These are phyloP conservation scores for Eupithecia tripunctaria DNA, from an alignment of 2,888 invertebrate genomes.

Conservation along the genomic window DNA sequence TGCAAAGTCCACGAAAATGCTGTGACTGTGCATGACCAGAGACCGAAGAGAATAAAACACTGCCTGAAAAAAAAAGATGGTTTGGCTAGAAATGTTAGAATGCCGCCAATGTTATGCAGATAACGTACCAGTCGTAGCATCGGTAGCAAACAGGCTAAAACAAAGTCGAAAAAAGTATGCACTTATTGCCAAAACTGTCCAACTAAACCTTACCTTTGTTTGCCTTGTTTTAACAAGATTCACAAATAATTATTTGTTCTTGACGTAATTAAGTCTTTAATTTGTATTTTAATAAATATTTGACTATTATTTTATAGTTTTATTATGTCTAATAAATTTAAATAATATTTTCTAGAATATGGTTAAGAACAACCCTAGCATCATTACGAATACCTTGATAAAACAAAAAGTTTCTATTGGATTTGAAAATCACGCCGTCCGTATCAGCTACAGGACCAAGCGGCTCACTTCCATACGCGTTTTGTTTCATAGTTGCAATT, in stretches of 20 bases:
- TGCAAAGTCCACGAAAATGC: not conserved
- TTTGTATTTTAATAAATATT: conserved; percentile 3
- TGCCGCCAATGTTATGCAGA: conserved; percentile 37
- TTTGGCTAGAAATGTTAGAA: conserved; percentile 33
- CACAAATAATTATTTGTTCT: not conserved
- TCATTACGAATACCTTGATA: not conserved
- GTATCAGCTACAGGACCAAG: conserved; percentile 3
- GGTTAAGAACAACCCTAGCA: not conserved
- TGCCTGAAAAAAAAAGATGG: conserved; percentile 21
- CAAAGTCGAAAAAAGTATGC: conserved; percentile 27
- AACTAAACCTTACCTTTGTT: not conserved
- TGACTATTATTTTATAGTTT: not conserved
- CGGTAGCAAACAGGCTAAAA: conserved; percentile 37
- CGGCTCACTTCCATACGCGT: conserved; percentile 9
- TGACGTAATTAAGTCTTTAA: too few species aligned
- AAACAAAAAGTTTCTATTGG: not conserved
- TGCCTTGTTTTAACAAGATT: not conserved
- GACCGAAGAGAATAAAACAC: conserved; percentile 5
- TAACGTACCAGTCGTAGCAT: conserved; percentile 34
- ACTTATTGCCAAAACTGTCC: conserved; percentile 18
- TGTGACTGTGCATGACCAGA: not conserved
- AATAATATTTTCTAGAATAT: not conserved
- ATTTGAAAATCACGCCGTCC: conserved; percentile 17
- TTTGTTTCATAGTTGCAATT: conserved; percentile 8
- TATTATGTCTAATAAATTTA: not conserved